Evolutionary conservation across 1,140 invertebrate species (phyloP).

Genomic region (Microvelia longipes): DNA sequence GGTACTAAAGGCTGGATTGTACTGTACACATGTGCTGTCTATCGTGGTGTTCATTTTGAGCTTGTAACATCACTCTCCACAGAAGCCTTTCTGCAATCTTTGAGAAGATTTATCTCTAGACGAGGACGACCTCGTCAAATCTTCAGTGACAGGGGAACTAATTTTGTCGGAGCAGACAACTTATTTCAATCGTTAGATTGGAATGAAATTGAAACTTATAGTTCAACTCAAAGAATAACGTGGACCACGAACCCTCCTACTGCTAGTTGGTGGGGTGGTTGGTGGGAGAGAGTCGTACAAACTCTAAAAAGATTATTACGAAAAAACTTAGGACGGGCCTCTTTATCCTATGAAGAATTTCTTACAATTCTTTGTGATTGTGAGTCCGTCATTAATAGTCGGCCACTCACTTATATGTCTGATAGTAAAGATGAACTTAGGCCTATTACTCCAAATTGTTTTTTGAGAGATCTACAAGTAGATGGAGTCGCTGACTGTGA

Average conservation of each 20-base stretch:
- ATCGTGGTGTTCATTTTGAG: constrained; percentile 28
- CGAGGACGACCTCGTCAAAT: too few species aligned
- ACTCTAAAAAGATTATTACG: not conserved
- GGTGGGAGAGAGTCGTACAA: not conserved
- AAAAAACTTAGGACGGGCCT: not conserved
- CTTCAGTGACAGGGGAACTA: not conserved
- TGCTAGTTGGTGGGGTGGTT: not conserved
- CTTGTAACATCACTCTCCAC: constrained; percentile 9
- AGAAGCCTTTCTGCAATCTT: too few species aligned
- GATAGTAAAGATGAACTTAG: too few species aligned
- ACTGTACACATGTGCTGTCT: constrained; percentile 27
- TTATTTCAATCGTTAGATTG: not conserved
- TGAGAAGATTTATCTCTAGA: too few species aligned
- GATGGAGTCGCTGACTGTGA: too few species aligned
- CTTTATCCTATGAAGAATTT: not conserved
- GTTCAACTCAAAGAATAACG: not conserved
- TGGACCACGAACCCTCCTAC: not conserved
- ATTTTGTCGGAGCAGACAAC: not conserved
- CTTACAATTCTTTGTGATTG: not conserved
- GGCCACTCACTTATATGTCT: not conserved
- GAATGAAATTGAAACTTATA: not conserved
- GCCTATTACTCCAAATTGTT: too few species aligned
- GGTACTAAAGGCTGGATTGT: constrained; percentile 25
- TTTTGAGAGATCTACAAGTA: too few species aligned
- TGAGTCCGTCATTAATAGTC: not conserved